Percentiles rank a stretch among this genome's conserved stretches.
Conservation (phyloP, 1,140 invertebrate species). For the Epicauta chinensis region DNA sequence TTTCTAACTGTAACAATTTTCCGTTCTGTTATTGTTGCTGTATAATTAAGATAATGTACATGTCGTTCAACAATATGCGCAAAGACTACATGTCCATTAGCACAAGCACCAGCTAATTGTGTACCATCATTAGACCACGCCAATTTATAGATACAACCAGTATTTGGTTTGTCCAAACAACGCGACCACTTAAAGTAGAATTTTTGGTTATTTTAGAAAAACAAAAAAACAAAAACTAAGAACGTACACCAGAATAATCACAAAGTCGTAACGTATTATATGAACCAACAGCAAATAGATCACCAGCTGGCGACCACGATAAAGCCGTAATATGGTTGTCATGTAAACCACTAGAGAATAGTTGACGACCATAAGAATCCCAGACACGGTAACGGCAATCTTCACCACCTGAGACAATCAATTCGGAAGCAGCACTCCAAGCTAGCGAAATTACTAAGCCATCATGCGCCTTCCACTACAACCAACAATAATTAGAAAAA, state of each 20-base stretch:
- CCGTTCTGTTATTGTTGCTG: conserved; percentile 56
- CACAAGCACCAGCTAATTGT: conserved; percentile 88
- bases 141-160: conserved; percentile 80
- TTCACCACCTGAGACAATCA: conserved; percentile 91
- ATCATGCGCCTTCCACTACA: conserved; percentile 95
- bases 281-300: conserved; percentile 87
- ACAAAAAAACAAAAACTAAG: conserved; percentile 44
- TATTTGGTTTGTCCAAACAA: conserved; percentile 77
- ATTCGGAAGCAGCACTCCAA: conserved; percentile 82
- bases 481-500: conserved; percentile 41
- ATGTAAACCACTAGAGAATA: conserved; percentile 76
- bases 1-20: conserved; percentile 81
- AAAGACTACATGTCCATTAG: conserved; percentile 83
- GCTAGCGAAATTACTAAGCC: conserved; percentile 79
- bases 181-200: conserved; percentile 97
- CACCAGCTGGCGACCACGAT: conserved; percentile 85
- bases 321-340: conserved; percentile 89
- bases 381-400: conserved; percentile 94
- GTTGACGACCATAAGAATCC: conserved; percentile 81
- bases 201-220: conserved; percentile 6
- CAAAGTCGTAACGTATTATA: conserved; percentile 90
- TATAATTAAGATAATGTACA: conserved; percentile 35
- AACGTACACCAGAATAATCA: conserved; percentile 78
- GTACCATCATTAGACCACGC: conserved; percentile 95
- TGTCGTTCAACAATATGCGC: conserved; percentile 82